These are phyloP conservation scores for Alcedo atthis DNA, from an alignment of 2,797 vertebrate species.

Conservation along the genomic window DNA sequence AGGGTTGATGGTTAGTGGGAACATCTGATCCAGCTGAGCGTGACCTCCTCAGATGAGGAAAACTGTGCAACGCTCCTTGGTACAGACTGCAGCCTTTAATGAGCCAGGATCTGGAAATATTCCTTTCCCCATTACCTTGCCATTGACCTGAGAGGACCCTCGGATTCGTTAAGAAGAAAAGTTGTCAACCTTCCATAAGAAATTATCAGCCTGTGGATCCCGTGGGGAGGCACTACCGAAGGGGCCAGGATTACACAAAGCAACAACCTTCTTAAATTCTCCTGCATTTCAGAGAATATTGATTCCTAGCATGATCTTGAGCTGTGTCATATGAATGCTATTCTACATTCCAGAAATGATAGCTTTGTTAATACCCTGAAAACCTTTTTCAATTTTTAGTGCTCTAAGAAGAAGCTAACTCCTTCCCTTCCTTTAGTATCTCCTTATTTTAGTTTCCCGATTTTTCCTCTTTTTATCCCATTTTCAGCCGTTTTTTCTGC, in stretches of 20 bases:
- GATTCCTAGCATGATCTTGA: background rate
- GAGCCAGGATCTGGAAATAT: background rate
- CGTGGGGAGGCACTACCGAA: background rate
- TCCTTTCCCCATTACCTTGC: background rate
- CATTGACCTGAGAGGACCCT: background rate
- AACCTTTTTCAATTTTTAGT: background rate
- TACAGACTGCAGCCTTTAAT: background rate
- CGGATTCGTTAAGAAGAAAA: background rate
- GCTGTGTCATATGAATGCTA: background rate
- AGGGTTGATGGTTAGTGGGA: background rate
- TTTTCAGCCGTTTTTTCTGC: background rate
- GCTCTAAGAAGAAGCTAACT: background rate
- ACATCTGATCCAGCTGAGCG: background rate
- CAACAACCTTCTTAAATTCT: constrained; percentile 10
- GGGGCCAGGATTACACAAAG: background rate
- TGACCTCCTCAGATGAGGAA: fast-evolving
- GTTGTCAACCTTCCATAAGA: background rate
- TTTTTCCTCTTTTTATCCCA: background rate
- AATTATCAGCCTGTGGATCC: background rate
- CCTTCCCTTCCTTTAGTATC: background rate
- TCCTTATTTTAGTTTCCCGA: background rate
- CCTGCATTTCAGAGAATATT: background rate
- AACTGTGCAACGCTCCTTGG: background rate
- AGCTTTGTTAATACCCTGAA: background rate
- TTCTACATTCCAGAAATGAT: constrained; percentile 35